Base-by-base conservation (phyloP, 1,140 invertebrate species). In the Platyscapa corneri region DNA sequence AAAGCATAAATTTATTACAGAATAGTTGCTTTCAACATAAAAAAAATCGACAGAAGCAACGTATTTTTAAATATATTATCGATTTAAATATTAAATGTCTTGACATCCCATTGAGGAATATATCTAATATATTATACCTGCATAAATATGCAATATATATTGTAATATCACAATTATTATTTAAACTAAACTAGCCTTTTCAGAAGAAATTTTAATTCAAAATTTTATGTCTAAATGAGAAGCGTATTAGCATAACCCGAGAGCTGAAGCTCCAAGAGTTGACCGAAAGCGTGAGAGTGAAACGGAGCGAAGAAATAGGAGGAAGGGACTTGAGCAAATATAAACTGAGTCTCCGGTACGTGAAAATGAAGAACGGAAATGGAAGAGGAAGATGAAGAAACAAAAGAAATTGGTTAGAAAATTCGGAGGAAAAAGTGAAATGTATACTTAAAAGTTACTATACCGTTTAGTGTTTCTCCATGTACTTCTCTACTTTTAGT, bases 241-340 rank as follows among this genome's bases (percentile, higher is more conserved):
- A 32, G 23, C 14, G 10, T 70, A 70, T 70, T 70, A 70, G 14
- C 65, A 70, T 37, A 70, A 70, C 65, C 65, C 30, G 18, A 70
- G 32, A 70, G 32, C 32, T 70, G 16, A 37, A 70, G 34, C 32
- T 70, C 32, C 67, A 37, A 20, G 32, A 70, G n/a, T 12, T 75
- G 39, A n/a, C 72, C 75, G 5, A 56, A 34, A 32, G 75, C 39
- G 27, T 49, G 39, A 56, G 49, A 77, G 30, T n/a, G 49, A 34
- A 56, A 53, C n/a, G 74, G 42, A 49, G 27, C 42, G n/a, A 76
- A 49, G 42, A 76, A 49, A 49, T 76, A 76, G n/a, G 75, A 56
- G 46, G 30, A 77, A 77, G 49, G 42, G n/a, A 34, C 27, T 27
- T 23, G 7, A 8, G 23, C 39, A 75, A 75, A 75, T 75, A 74